These are phyloP conservation scores for Platycheirus albimanus DNA, from an alignment of 2,888 invertebrate species.

Conservation along the genomic window DNA sequence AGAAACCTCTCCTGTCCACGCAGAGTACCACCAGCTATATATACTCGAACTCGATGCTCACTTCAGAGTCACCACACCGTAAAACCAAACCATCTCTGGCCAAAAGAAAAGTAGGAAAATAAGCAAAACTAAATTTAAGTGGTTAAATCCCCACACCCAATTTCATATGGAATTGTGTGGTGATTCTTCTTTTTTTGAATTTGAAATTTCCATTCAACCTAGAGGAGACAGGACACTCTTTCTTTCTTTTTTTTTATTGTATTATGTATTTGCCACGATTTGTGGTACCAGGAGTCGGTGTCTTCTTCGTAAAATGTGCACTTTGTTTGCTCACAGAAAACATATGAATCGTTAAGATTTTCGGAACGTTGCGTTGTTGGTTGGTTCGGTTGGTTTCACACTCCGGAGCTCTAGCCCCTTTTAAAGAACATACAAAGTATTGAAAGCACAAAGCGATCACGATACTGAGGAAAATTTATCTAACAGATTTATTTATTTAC, in stretches of 20 bases:
- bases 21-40: conserved; percentile 33
- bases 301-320: conserved; percentile 37
- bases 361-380: neutral
- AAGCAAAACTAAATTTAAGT: conserved; percentile 43
- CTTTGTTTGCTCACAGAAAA: conserved; percentile 3
- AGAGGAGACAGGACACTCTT: conserved; percentile 1
- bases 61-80: conserved; percentile 22
- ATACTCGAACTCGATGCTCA: conserved; percentile 39
- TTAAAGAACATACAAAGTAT: conserved; percentile 11
- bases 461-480: conserved; percentile 61
- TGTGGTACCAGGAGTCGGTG: conserved; percentile 13
- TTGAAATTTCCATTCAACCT: conserved; percentile 46
- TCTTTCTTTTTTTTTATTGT: conserved; percentile 12
- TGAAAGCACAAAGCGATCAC: conserved; percentile 58
- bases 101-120: conserved; percentile 15
- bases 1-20: conserved; percentile 41
- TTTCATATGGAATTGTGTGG: too few species aligned
- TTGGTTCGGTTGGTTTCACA: neutral
- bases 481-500: conserved; percentile 64
- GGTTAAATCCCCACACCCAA: conserved; percentile 30
- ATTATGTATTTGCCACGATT: conserved; percentile 33
- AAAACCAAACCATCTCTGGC: neutral
- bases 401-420: neutral
- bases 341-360: conserved; percentile 1
- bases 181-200: conserved; percentile 40